Evolutionary conservation across 2,888 invertebrate genomes (phyloP).

Genomic region (Epinotia ramella): DNA sequence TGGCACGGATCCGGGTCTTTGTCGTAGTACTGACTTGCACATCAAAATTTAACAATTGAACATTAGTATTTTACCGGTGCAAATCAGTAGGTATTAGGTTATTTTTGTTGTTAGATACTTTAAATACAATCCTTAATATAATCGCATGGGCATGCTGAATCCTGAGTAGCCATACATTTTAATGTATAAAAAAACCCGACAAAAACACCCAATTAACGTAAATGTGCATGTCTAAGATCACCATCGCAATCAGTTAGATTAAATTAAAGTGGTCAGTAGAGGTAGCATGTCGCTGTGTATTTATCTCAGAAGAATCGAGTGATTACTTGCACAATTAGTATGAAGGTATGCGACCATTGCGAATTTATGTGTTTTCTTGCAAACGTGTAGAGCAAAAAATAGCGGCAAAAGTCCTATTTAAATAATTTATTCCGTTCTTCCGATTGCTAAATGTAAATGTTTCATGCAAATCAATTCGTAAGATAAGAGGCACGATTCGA

Average conservation of each 20-base stretch:
- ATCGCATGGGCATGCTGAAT: too few relatives aligned
- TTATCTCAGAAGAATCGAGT: slow-evolving; percentile 26
- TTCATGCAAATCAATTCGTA: neutral
- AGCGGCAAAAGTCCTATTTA: neutral
- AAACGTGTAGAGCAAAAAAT: slow-evolving; percentile 7
- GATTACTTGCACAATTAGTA: slow-evolving; percentile 34
- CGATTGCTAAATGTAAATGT: slow-evolving; percentile 1
- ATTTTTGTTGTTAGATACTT: too few relatives aligned
- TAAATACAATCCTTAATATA: too few relatives aligned
- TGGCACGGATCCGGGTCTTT: too few relatives aligned
- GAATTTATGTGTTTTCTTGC: slow-evolving; percentile 15
- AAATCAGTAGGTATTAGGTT: too few relatives aligned
- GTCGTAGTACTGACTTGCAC: too few relatives aligned
- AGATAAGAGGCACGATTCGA: too few relatives aligned
- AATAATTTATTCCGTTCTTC: slow-evolving; percentile 10
- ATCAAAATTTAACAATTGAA: too few relatives aligned
- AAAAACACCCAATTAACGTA: slow-evolving; percentile 8
- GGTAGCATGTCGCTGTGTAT: slow-evolving; percentile 30
- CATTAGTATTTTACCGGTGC: too few relatives aligned
- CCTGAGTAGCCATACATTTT: too few relatives aligned
- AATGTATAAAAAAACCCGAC: neutral
- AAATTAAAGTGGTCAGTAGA: slow-evolving; percentile 22
- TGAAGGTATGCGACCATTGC: slow-evolving; percentile 27
- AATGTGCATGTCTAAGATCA: slow-evolving; percentile 11
- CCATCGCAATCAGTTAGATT: slow-evolving; percentile 11